phyloP scores from a whole-genome alignment of 1,140 invertebrate species.

The Anoplolepis gracilipes region DNA sequence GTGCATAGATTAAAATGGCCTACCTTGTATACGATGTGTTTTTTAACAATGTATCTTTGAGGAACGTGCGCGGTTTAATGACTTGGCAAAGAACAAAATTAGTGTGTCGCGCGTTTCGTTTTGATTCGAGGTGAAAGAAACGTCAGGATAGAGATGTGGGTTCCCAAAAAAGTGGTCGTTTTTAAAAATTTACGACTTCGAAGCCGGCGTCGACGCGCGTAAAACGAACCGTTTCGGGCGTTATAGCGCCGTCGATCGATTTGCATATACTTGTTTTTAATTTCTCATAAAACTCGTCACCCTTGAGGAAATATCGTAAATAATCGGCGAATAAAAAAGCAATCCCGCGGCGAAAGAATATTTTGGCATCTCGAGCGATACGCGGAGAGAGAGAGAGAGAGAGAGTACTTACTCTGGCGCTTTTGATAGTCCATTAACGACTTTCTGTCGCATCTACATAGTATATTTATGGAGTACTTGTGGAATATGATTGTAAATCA shows the following conservation, averaged over 20 bases:
- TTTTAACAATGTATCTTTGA: not conserved
- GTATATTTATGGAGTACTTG: constrained; percentile 15
- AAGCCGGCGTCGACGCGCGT: not conserved
- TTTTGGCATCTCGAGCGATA: not conserved
- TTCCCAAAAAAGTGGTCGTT: constrained; percentile 39
- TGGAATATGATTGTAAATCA: not conserved
- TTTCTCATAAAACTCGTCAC: constrained; percentile 44
- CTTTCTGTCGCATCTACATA: not conserved
- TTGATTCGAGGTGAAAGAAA: constrained; percentile 3
- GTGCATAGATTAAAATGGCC: too few relatives aligned
- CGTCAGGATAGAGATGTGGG: not conserved
- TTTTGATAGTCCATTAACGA: constrained; percentile 24
- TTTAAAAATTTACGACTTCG: constrained; percentile 30
- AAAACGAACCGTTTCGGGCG: constrained; percentile 5
- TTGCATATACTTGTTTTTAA: constrained; percentile 33
- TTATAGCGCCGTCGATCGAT: constrained; percentile 29
- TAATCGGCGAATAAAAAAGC: not conserved
- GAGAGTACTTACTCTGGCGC: not conserved
- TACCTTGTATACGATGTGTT: not conserved
- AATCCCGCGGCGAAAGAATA: not conserved
- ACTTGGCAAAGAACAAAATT: not conserved
- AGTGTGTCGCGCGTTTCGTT: too few relatives aligned
- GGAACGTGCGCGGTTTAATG: not conserved
- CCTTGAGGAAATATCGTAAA: constrained; percentile 29
- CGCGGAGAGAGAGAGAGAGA: too few relatives aligned